A percentile compares a stretch with the other conserved stretches of the same genome.
Conservation (phyloP, 2,113 vertebrate species). For the Pampusana beccarii region DNA sequence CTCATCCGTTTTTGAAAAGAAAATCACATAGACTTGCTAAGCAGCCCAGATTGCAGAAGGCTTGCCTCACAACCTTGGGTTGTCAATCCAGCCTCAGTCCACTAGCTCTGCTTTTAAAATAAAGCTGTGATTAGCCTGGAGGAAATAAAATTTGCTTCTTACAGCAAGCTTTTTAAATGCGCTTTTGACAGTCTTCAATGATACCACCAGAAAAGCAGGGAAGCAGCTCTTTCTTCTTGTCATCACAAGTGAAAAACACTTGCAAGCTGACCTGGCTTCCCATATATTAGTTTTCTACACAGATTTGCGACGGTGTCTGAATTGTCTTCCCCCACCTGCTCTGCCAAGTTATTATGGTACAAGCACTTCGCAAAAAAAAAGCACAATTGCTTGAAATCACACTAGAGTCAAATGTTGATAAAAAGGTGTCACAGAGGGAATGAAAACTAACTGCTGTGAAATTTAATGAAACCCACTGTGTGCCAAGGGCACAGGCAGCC, state of each 20-base stretch:
- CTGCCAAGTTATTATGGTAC: conserved; percentile 38
- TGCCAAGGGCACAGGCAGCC: conserved; percentile 70
- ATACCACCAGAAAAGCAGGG: not conserved
- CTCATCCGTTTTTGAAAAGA: not conserved
- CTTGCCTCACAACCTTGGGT: not conserved
- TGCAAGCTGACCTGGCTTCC: not conserved
- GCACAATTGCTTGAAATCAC: conserved; percentile 66
- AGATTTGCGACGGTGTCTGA: not conserved
- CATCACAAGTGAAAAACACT: not conserved
- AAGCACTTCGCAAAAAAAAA: not conserved
- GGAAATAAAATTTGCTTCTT: not conserved
- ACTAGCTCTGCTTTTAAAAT: not conserved
- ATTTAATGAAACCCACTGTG: conserved; percentile 76
- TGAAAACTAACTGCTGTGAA: conserved; percentile 73
- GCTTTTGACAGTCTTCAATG: not conserved
- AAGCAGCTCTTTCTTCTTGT: not conserved
- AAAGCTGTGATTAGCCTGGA: not conserved
- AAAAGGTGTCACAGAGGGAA: conserved; percentile 66
- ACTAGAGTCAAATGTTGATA: conserved; percentile 67
- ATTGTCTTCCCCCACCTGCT: not conserved
- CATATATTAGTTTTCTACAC: not conserved
- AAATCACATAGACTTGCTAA: not conserved
- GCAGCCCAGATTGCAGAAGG: not conserved
- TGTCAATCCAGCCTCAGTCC: not conserved
- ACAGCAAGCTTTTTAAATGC: not conserved